Percentiles rank a stretch among this genome's conserved stretches.
phyloP scores from a whole-genome alignment of 2,113 vertebrate species.

The Nasalis larvatus region DNA sequence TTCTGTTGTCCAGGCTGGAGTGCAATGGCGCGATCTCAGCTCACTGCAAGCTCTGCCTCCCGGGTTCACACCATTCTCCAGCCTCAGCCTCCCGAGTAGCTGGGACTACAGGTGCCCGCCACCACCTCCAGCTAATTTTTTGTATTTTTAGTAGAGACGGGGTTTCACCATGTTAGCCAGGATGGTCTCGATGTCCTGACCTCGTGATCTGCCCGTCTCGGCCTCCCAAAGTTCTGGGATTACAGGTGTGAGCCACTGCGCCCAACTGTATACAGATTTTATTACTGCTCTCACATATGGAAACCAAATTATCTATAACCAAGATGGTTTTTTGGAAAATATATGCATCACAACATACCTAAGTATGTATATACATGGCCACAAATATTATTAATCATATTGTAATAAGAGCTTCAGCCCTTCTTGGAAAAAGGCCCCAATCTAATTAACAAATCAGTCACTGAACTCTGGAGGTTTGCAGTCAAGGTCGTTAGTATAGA shows the following conservation, averaged over 20 bases:
- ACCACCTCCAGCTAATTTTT: too few species aligned
- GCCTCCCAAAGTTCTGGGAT: too few species aligned
- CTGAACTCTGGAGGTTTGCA: neutral
- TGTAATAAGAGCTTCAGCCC: neutral
- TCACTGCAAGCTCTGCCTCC: too few species aligned
- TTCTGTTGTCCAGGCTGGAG: too few species aligned
- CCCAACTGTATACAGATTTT: neutral
- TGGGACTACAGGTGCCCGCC: too few species aligned
- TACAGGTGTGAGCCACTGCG: rapidly evolving
- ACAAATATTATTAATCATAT: neutral
- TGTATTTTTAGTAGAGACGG: too few species aligned
- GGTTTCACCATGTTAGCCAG: too few species aligned
- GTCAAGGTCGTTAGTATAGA: neutral
- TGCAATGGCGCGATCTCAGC: too few species aligned
- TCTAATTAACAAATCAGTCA: neutral
- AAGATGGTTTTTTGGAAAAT: neutral
- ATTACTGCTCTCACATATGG: neutral
- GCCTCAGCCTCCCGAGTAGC: too few species aligned
- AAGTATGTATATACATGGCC: neutral
- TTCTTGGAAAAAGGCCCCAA: neutral
- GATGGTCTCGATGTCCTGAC: too few species aligned
- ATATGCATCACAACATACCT: neutral
- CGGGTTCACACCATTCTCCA: too few species aligned
- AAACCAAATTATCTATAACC: neutral
- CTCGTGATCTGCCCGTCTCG: too few species aligned